Evolutionary conservation across 2,888 invertebrate genomes (phyloP).

Genomic region (Diloba caeruleocephala): DNA sequence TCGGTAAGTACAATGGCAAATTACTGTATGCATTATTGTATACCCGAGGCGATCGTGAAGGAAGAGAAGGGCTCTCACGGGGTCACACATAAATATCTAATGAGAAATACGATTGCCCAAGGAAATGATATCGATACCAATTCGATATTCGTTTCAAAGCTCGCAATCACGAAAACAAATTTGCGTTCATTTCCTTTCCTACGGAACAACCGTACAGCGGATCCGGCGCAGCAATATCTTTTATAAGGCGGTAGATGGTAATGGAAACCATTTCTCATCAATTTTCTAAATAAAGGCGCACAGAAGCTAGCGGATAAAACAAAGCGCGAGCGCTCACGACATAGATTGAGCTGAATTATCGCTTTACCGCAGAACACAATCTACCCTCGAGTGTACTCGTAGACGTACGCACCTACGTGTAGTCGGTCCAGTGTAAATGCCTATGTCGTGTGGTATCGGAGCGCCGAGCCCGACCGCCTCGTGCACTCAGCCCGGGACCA

Average conservation of each 20-base stretch:
- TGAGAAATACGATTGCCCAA: constrained; percentile 82
- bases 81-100: constrained; percentile 82
- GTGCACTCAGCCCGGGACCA: constrained; percentile 74
- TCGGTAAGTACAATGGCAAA: constrained; percentile 28
- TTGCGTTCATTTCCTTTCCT: constrained; percentile 87
- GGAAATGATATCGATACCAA: constrained; percentile 85
- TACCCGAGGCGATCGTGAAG: constrained; percentile 63
- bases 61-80: constrained; percentile 75
- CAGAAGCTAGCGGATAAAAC: constrained; percentile 88
- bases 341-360: constrained; percentile 89
- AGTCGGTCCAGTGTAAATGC: constrained; percentile 25
- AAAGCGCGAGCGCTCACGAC: constrained; percentile 88
- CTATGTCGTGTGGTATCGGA: constrained; percentile 48
- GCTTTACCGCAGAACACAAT: constrained; percentile 89
- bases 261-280: constrained; percentile 89
- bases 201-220: constrained; percentile 75
- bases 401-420: constrained; percentile 10
- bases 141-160: constrained; percentile 82
- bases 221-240: constrained; percentile 79
- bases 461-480: constrained; percentile 63
- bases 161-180: constrained; percentile 88
- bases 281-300: constrained; percentile 89
- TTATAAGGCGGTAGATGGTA: constrained; percentile 85
- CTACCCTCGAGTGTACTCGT: constrained; percentile 63
- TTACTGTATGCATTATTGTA: constrained; percentile 47